Conservation (phyloP, 2,797 vertebrate species). For the Poeciliopsis paucimaculata region DNA sequence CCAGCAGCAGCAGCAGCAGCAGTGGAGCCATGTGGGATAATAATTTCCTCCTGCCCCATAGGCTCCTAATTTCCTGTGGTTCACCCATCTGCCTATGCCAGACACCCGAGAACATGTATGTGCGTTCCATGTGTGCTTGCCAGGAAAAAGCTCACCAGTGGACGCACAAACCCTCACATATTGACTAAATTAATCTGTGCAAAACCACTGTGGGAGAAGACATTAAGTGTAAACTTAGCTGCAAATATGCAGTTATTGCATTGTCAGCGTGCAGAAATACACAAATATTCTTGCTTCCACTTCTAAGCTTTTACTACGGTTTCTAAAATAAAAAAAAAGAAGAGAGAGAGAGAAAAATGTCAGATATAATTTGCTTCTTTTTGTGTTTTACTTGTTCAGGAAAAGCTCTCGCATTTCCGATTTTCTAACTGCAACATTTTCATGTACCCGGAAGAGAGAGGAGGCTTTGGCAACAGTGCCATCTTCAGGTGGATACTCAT, state of each 20-base stretch:
- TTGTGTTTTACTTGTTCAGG: constrained; percentile 9
- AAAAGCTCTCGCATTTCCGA: not conserved
- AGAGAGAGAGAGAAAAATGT: no score
- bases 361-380: not conserved
- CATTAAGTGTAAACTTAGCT: constrained; percentile 8
- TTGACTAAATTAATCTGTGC: constrained; percentile 10
- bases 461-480: constrained; percentile 39
- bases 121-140: constrained; percentile 27
- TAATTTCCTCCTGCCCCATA: constrained; percentile 68
- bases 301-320: not conserved
- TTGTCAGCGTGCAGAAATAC: not conserved
- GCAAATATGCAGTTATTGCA: constrained; percentile 8
- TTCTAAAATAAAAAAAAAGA: not conserved
- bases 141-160: constrained; percentile 18
- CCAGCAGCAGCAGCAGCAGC: constrained; percentile 26
- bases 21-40: constrained; percentile 61
- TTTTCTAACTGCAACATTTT: not conserved
- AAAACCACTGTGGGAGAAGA: not conserved
- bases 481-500: constrained; percentile 36
- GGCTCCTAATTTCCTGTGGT: constrained; percentile 60
- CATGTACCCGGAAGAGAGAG: not conserved
- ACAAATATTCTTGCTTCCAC: not conserved
- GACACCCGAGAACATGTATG: constrained; percentile 16
- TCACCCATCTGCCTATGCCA: constrained; percentile 64
- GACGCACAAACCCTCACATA: constrained; percentile 13